Evolutionary conservation across 2,797 vertebrate genomes (phyloP), one percentile per base, ranked within the genome.

Genomic region (Myripristis murdjan): DNA sequence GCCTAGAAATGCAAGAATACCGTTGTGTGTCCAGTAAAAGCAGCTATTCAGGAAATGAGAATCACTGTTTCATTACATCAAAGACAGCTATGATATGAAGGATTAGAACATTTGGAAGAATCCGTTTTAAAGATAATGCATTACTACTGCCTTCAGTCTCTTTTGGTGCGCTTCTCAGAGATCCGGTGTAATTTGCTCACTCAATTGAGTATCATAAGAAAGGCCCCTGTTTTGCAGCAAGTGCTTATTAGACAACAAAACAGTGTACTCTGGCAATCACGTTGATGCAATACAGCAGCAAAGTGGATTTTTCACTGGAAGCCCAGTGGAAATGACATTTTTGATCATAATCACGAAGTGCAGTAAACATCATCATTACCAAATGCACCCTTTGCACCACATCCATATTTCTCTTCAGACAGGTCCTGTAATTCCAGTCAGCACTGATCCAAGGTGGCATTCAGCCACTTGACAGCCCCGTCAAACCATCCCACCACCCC

Each of bases 381-480:
- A 57, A 15, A 14, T 22, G 57, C 22, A 66, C 31, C 55, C 64
- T 82, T 57, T 48, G 62, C 33, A 60, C 49, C 9, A 64, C 60
- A 51, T 75, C 79, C 75, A 26, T 18, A 35, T 69, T 62, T 56
- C 31, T 58, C 65, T 65, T 58, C 57, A 53, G 84, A 83, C 77
- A 83, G 81, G 46, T 77, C 62, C 56, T 70, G 37, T 90, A 85
- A 91, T 90, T 82, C 75, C 56, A 81, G 61, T 69, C 77, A 85
- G 77, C 67, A 60, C 46, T 83, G 64, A 89, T 89, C 79, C 81
- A 79, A 81, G 58, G 70, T 91, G 85, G 78, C 85, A 75, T 79
- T 82, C 57, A 60, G 63, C 43, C 26, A 88, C 87, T 81, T 78
- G 85, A 88, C 82, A 85, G 60, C 59, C 78, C 52, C 84, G n/a